Evolutionary conservation across 1,140 invertebrate species (phyloP), one percentile per base, ranked within the genome.

Genomic region (Bombus terrestris): DNA sequence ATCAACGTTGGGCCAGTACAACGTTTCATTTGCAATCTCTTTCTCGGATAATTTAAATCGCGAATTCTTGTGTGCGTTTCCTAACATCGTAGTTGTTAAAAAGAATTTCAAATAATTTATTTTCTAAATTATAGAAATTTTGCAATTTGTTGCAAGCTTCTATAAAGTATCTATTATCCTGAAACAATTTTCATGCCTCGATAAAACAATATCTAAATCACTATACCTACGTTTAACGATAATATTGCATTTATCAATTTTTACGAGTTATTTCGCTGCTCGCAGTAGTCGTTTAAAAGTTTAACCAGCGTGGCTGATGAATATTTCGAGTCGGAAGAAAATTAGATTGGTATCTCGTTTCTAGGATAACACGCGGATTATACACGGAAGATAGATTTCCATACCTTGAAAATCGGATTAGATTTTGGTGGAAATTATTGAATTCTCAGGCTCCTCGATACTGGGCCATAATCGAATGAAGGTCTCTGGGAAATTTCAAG

Each of bases 401-500:
- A 4, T 57, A n/a, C 3, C n/a, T 28, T n/a, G 37, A 25, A 41
- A n/a, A 41, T 78, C 28, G 39, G 37, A 78, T 78, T 78, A 78
- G 37, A 64, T 64, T 32, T 78, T 57, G 18, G 10, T 41, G 18
- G 59, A 43, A 79, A 79, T 79, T 62, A 82, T 68, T 66, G 28
- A 25, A 74, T 37, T 76, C 72, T 35, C 32, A 9, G 32, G 22
- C 5, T 32, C 3, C 35, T 35, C 18, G 18, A 35, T 47, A 25
- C 12, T 9, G 12, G 4, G 13, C 0, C 18, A 13, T 53, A 37
- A 80, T 72, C 37, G 75, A 72, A 39, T 10, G 57, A 47, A 72
- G 39, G 22, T 41, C 64, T 64, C 76, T 62, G 41, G 39, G 41
- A 83, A 69, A 39, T 53, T 59, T 85, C 79, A 73, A 22, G 75